phyloP scores from a whole-genome alignment of 2,113 vertebrate species.

The Epinephelus moara region DNA sequence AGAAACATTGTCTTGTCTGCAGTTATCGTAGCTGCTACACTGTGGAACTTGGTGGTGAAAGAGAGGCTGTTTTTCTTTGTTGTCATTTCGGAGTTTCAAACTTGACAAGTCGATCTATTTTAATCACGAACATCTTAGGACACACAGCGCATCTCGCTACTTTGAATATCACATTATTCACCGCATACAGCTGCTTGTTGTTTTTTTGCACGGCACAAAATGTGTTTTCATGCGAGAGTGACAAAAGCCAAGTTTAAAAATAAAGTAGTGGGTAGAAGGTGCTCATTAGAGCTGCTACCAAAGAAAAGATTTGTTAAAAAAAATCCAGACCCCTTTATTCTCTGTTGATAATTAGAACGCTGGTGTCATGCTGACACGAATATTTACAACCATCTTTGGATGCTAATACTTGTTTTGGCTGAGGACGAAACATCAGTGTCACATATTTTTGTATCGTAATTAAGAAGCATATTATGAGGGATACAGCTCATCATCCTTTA shows the following conservation, averaged over 20 bases:
- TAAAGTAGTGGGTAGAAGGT: conserved; percentile 29
- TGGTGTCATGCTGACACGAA: conserved; percentile 11
- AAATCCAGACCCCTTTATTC: neutral
- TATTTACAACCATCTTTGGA: conserved; percentile 37
- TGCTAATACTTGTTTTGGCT: conserved; percentile 19
- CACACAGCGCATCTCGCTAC: neutral
- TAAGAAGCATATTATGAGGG: conserved; percentile 42
- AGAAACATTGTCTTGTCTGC: conserved; percentile 30
- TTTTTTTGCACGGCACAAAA: conserved; percentile 11
- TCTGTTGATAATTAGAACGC: conserved; percentile 36
- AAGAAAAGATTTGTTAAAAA: conserved; percentile 23
- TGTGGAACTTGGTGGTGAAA: conserved; percentile 8
- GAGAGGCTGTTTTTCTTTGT: conserved; percentile 38
- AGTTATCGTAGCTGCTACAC: conserved; percentile 1
- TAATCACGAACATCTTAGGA: conserved; percentile 49
- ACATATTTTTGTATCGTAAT: conserved; percentile 33
- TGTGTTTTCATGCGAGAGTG: conserved; percentile 23
- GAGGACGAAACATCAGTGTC: conserved; percentile 14
- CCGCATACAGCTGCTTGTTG: neutral
- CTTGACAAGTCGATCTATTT: conserved; percentile 48
- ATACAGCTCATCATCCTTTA: conserved; percentile 14
- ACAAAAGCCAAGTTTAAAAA: conserved; percentile 64
- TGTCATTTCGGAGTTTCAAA: conserved; percentile 16
- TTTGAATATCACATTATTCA: conserved; percentile 47
- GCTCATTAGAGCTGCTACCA: conserved; percentile 43